Evolutionary conservation across 2,113 vertebrate species (phyloP).

Genomic region (Grus americana): DNA sequence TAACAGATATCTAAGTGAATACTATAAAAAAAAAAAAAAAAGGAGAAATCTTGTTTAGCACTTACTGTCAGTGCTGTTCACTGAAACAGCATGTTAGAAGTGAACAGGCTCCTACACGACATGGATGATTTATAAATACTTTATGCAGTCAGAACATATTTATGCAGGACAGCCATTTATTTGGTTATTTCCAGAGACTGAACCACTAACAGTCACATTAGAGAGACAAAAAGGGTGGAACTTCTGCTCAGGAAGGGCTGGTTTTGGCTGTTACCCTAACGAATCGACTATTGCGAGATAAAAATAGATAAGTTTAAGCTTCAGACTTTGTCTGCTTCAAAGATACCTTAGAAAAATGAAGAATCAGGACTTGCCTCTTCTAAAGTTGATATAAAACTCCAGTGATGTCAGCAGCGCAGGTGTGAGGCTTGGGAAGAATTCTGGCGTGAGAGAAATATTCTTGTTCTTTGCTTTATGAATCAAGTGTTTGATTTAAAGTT

Average conservation of each 20-base stretch:
- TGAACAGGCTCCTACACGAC: not conserved
- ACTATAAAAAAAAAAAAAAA: not conserved
- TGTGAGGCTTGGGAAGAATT: not conserved
- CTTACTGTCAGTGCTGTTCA: not conserved
- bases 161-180: conserved; percentile 7
- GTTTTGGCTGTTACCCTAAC: not conserved
- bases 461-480: not conserved
- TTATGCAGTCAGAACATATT: not conserved
- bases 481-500: not conserved
- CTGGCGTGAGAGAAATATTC: not conserved
- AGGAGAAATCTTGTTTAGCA: not conserved
- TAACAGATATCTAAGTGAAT: not conserved
- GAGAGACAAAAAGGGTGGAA: not conserved
- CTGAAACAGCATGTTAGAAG: not conserved
- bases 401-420: not conserved
- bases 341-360: not conserved
- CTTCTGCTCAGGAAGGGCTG: not conserved
- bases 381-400: not conserved
- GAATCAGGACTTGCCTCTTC: not conserved
- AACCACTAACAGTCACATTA: not conserved
- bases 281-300: not conserved
- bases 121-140: conserved; percentile 21
- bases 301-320: not conserved
- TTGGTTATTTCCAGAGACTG: conserved; percentile 23
- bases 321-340: not conserved